Conservation (phyloP, 2,797 vertebrate genomes). For the Silurus aristotelis region DNA sequence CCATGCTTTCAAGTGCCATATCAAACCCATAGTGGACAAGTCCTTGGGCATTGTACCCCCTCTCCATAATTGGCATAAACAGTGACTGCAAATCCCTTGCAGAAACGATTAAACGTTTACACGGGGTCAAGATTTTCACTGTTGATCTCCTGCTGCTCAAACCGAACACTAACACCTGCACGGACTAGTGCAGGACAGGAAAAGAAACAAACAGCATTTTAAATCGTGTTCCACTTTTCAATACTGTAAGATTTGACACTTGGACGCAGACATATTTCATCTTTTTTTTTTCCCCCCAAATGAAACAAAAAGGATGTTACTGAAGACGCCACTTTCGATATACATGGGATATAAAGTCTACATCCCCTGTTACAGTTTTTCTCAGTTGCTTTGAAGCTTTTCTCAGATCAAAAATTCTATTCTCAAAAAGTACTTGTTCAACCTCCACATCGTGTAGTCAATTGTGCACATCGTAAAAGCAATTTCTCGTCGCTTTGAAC, state of each 20-base stretch:
- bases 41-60: not conserved
- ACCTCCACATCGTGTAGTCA: too few species aligned
- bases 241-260: not conserved
- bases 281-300: not conserved
- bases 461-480: too few species aligned
- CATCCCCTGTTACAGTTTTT: too few species aligned
- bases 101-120: not conserved
- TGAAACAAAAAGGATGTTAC: too few species aligned
- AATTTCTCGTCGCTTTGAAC: too few species aligned
- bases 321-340: too few species aligned
- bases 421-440: too few species aligned
- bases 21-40: not conserved
- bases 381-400: too few species aligned
- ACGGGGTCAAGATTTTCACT: not conserved
- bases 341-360: too few species aligned
- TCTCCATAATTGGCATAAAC: not conserved
- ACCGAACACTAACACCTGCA: not conserved
- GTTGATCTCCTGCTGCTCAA: not conserved
- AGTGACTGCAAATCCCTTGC: not conserved
- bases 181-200: not conserved
- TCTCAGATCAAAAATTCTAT: too few species aligned
- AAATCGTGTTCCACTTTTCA: not conserved
- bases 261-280: not conserved
- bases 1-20: not conserved
- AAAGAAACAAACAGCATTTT: not conserved